phyloP scores from a whole-genome alignment of 2,113 vertebrate species.

The Speoplatyrhinus poulsoni region DNA sequence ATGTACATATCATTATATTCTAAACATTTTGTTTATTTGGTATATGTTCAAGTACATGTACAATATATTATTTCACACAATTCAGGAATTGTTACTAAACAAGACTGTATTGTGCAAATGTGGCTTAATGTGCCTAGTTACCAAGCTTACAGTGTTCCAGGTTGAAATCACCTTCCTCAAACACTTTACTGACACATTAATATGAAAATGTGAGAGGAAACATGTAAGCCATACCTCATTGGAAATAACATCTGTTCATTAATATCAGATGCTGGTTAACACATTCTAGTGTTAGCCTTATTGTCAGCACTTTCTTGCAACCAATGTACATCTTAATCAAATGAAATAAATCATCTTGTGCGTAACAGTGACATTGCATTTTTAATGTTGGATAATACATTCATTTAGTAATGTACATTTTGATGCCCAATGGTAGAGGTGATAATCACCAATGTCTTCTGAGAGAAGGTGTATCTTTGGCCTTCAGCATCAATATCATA shows the following conservation, averaged over 20 bases:
- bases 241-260: background rate
- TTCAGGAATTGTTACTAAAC: conserved; percentile 1
- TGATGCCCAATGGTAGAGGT: conserved; percentile 59
- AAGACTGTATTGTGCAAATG: background rate
- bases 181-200: conserved; percentile 1
- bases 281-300: background rate
- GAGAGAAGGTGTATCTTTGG: conserved; percentile 69
- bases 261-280: conserved; percentile 20
- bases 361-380: conserved; percentile 57
- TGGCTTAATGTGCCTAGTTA: background rate
- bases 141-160: background rate
- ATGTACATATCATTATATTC: conserved; percentile 40
- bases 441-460: conserved; percentile 46
- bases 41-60: conserved; percentile 7
- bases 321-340: conserved; percentile 36
- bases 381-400: conserved; percentile 61
- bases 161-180: background rate
- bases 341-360: conserved; percentile 29
- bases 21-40: background rate
- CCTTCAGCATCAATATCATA: conserved; percentile 63
- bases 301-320: conserved; percentile 13
- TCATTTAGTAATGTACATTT: conserved; percentile 69
- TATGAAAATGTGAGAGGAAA: conserved; percentile 17
- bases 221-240: conserved; percentile 5
- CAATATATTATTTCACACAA: background rate